Conservation (phyloP, 2,888 invertebrate genomes). For the Nymphalis urticae region DNA sequence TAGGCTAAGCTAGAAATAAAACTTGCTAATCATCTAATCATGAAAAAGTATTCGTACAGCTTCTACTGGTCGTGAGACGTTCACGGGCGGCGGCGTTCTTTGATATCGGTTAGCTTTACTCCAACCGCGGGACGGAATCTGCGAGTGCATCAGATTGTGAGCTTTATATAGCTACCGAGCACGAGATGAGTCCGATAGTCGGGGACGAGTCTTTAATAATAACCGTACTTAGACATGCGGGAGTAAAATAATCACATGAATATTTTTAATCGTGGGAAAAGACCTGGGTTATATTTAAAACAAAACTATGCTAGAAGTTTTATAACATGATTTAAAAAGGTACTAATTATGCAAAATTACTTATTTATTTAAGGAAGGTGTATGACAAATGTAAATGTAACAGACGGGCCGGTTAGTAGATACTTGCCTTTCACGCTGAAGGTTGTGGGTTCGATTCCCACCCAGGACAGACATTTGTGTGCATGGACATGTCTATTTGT, state of each 20-base stretch:
- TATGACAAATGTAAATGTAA: no score
- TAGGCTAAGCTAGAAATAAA: no score
- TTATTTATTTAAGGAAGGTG: no score
- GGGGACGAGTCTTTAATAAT: conserved; percentile 2
- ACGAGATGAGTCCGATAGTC: conserved; percentile 12
- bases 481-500: no score
- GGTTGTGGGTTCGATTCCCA: no score
- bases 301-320: no score
- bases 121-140: conserved; percentile 7
- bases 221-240: conserved; percentile 8
- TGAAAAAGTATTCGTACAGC: background rate
- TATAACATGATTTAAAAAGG: no score
- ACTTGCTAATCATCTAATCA: no score
- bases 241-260: background rate
- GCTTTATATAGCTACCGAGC: conserved; percentile 26
- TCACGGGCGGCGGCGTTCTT: conserved; percentile 23
- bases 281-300: background rate
- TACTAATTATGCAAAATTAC: no score
- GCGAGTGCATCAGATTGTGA: conserved; percentile 25
- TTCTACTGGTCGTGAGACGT: background rate
- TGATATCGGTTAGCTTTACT: conserved; percentile 20
- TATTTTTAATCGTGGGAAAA: background rate
- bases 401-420: no score
- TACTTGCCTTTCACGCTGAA: no score
- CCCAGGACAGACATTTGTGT: no score